A percentile compares a stretch with the other conserved stretches of the same genome.
Evolutionary conservation across 1,140 invertebrate genomes (phyloP).

Genomic region (Schmidtea mediterranea): DNA sequence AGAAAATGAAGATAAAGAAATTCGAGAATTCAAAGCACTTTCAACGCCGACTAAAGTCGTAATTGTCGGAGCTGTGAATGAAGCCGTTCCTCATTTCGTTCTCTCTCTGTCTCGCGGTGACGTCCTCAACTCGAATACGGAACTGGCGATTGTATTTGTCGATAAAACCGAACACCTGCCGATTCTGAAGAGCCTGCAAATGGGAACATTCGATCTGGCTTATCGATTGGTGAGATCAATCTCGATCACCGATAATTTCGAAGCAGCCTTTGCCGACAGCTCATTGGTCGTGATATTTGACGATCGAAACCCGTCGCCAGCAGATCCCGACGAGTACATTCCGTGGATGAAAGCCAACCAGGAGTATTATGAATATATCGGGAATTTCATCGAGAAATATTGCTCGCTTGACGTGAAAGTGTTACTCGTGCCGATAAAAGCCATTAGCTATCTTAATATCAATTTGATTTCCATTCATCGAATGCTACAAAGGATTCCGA

Average conservation of each 20-base stretch:
- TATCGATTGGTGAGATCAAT: conserved; percentile 13
- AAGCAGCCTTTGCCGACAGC: conserved; percentile 16
- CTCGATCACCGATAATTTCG: conserved; percentile 12
- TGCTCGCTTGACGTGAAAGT: conserved; percentile 12
- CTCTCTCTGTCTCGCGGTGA: too few species aligned
- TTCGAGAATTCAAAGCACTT: neutral
- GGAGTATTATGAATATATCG: conserved; percentile 15
- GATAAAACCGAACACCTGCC: neutral
- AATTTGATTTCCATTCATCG: too few species aligned
- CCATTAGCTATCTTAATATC: too few species aligned
- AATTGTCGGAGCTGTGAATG: neutral
- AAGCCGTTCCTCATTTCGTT: too few species aligned
- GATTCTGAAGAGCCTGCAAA: conserved; percentile 11
- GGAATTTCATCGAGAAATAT: conserved; percentile 14
- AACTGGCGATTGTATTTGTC: too few species aligned
- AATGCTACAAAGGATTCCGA: too few species aligned
- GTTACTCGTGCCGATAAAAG: too few species aligned
- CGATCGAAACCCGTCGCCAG: conserved; percentile 6
- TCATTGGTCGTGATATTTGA: conserved; percentile 18
- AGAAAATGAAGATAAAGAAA: neutral
- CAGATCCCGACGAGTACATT: conserved; percentile 11
- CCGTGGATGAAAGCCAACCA: conserved; percentile 15
- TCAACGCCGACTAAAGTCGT: neutral
- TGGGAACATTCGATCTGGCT: conserved; percentile 19
- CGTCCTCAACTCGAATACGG: too few species aligned